Evolutionary conservation across 1,140 invertebrate genomes (phyloP).

Genomic region (Drosophila nikananu): DNA sequence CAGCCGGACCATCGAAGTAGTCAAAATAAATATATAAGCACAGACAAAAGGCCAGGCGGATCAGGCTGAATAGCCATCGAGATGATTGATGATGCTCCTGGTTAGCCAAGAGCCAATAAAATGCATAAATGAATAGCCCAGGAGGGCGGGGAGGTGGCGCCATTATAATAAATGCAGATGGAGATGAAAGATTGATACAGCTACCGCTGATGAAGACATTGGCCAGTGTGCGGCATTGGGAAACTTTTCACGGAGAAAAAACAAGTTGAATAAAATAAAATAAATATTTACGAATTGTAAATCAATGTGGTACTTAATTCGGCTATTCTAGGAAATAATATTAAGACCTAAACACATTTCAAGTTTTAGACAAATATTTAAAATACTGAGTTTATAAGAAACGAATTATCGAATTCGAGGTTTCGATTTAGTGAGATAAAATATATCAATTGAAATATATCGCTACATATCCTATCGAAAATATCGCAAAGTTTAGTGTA

Average conservation of each 20-base stretch:
- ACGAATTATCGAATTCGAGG: no score
- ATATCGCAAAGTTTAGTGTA: no score
- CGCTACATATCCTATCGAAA: no score
- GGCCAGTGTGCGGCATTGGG: slow-evolving; percentile 8
- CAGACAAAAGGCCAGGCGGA: slow-evolving; percentile 34
- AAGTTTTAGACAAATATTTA: no score
- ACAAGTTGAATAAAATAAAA: neutral
- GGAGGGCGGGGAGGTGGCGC: slow-evolving; percentile 20
- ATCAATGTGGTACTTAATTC: no score
- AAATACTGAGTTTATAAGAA: no score
- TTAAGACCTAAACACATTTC: no score
- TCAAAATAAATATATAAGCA: slow-evolving; percentile 41
- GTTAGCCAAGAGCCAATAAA: slow-evolving; percentile 61
- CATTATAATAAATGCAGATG: slow-evolving; percentile 54
- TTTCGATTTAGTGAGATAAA: no score
- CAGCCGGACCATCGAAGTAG: neutral
- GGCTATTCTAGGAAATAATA: no score
- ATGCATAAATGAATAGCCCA: slow-evolving; percentile 62
- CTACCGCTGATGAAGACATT: slow-evolving; percentile 29
- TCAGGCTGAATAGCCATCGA: slow-evolving; percentile 31
- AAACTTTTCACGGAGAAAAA: neutral
- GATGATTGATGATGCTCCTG: slow-evolving; percentile 65
- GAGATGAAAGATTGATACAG: slow-evolving; percentile 40
- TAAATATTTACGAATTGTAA: no score
- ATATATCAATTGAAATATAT: no score